phyloP scores from a whole-genome alignment of 2,888 invertebrate genomes.

The Heliconius erato region DNA sequence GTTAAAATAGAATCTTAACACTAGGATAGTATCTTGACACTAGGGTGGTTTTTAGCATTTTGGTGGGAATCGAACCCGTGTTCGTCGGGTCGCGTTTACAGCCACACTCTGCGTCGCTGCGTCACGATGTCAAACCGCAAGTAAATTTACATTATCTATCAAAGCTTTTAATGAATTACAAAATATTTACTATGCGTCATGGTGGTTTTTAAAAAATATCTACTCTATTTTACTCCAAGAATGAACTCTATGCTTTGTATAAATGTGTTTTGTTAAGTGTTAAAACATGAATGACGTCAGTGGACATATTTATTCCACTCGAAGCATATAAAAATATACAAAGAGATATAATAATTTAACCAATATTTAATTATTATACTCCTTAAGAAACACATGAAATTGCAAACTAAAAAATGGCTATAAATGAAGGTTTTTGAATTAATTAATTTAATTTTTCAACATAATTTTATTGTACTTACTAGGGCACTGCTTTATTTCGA shows the following conservation, averaged over 20 bases:
- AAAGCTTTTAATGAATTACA: too few relatives aligned
- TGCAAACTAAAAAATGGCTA: neutral
- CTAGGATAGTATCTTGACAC: too few relatives aligned
- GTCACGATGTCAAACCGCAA: too few relatives aligned
- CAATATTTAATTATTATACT: neutral
- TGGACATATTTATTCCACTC: neutral
- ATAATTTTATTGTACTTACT: constrained; percentile 36
- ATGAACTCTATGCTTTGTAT: neutral
- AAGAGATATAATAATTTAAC: neutral
- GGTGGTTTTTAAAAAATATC: too few relatives aligned
- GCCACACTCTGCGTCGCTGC: too few relatives aligned
- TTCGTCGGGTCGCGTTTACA: too few relatives aligned
- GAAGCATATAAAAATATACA: neutral
- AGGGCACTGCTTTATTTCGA: constrained; percentile 53
- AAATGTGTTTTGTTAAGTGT: neutral
- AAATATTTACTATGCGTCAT: too few relatives aligned
- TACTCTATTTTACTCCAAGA: neutral
- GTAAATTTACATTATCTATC: too few relatives aligned
- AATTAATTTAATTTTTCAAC: neutral
- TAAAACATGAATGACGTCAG: constrained; percentile 1
- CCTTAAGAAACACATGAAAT: neutral
- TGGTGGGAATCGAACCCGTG: too few relatives aligned
- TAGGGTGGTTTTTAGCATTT: too few relatives aligned
- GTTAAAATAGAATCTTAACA: too few relatives aligned
- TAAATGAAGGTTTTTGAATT: neutral